phyloP scores from a whole-genome alignment of 2,888 invertebrate species.

The Agonopterix alstromeriana region DNA sequence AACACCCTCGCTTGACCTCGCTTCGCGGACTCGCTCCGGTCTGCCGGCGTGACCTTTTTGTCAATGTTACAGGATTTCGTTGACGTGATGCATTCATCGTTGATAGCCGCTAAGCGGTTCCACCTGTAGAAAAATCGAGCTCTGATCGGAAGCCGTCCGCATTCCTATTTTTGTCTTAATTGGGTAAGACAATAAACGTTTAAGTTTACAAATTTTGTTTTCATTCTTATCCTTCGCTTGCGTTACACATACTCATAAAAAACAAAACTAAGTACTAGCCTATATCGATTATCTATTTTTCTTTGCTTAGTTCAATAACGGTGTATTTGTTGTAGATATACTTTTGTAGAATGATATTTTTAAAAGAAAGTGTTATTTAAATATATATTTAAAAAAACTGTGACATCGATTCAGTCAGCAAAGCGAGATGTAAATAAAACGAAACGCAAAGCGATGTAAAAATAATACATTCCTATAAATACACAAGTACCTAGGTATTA shows the following conservation, averaged over 20 bases:
- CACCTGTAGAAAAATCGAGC: conserved; percentile 22
- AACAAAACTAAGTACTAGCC: no score
- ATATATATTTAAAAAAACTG: no score
- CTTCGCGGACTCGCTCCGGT: conserved; percentile 48
- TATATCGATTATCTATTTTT: no score
- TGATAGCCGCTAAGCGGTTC: conserved; percentile 21
- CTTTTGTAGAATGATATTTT: no score
- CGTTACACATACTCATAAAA: conserved; percentile 16
- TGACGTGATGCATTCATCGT: conserved; percentile 46
- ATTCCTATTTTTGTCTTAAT: conserved; percentile 59
- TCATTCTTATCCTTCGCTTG: conserved; percentile 44
- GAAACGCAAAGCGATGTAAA: conserved; percentile 18
- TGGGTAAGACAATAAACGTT: conserved; percentile 65
- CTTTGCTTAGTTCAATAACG: no score
- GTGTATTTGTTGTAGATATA: no score
- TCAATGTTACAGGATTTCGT: conserved; percentile 71
- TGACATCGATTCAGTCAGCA: conserved; percentile 10
- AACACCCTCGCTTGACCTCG: conserved; percentile 62
- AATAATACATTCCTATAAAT: no score
- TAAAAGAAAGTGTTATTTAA: no score
- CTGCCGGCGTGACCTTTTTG: conserved; percentile 61
- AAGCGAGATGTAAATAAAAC: conserved; percentile 18
- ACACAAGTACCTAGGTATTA: no score
- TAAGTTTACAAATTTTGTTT: conserved; percentile 38
- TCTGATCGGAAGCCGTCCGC: conserved; percentile 57